phyloP scores from a whole-genome alignment of 2,888 invertebrate genomes.

The Rhorus exstirpatorius region DNA sequence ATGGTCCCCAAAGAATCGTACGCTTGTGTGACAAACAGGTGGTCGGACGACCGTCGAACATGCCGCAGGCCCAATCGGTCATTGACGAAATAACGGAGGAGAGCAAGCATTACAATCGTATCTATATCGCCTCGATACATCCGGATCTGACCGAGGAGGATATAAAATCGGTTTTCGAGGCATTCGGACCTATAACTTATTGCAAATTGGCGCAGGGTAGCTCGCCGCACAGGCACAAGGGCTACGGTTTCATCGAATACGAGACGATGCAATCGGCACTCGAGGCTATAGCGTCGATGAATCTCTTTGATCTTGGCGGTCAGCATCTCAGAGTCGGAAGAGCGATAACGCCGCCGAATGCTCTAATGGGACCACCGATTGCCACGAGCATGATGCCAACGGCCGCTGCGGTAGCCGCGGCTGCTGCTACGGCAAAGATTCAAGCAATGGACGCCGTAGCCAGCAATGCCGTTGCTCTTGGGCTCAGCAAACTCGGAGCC shows the following conservation, averaged over 20 bases:
- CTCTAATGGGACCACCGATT: slow-evolving; percentile 92
- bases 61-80: slow-evolving; percentile 99
- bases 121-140: slow-evolving; percentile 99
- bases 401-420: slow-evolving; percentile 97
- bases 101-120: slow-evolving; percentile 98
- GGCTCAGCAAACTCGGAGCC: slow-evolving; percentile 85
- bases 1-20: slow-evolving; percentile 11
- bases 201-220: slow-evolving; percentile 97
- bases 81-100: slow-evolving; percentile 99
- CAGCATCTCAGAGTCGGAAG: slow-evolving; percentile 97
- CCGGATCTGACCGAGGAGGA: slow-evolving; percentile 98
- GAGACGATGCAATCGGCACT: slow-evolving; percentile 96
- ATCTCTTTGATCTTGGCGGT: slow-evolving; percentile 99
- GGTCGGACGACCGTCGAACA: slow-evolving; percentile 98
- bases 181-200: slow-evolving; percentile 98
- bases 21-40: slow-evolving; percentile 83
- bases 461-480: slow-evolving; percentile 93
- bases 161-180: slow-evolving; percentile 99
- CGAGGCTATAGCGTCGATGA: slow-evolving; percentile 99
- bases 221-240: slow-evolving; percentile 96
- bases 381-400: slow-evolving; percentile 96
- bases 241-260: slow-evolving; percentile 99
- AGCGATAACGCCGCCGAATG: slow-evolving; percentile 99
- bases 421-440: slow-evolving; percentile 96
- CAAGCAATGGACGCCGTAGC: slow-evolving; percentile 99